These are phyloP conservation scores for Polyergus mexicanus DNA, from an alignment of 1,140 invertebrate species.

Conservation along the genomic window DNA sequence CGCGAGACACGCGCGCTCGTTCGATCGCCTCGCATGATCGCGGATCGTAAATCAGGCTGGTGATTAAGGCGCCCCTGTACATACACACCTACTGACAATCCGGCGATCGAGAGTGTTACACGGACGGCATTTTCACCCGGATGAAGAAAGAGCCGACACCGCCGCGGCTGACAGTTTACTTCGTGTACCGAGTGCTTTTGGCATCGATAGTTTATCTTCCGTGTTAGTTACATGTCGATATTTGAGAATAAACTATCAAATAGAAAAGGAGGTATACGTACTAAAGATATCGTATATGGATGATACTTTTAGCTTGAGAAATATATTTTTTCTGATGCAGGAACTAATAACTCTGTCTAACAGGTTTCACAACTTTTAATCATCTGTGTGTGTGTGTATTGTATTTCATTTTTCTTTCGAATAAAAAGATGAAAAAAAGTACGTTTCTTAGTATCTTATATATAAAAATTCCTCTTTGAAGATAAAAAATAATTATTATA, in stretches of 20 bases:
- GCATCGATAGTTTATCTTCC: constrained; percentile 33
- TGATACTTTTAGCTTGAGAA: background rate
- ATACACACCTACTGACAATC: constrained; percentile 72
- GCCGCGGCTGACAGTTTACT: constrained; percentile 27
- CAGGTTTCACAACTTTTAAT: background rate
- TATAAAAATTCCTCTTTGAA: background rate
- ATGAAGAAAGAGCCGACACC: constrained; percentile 30
- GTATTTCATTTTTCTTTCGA: background rate
- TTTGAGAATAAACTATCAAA: background rate
- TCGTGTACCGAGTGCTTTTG: constrained; percentile 13
- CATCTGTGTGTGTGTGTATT: background rate
- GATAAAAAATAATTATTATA: background rate
- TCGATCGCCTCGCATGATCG: constrained; percentile 66
- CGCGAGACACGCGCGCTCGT: constrained; percentile 54
- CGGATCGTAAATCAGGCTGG: constrained; percentile 64
- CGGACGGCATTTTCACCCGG: constrained; percentile 48
- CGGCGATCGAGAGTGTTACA: constrained; percentile 45
- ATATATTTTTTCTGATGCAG: background rate
- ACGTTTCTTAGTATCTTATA: background rate
- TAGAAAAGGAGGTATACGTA: background rate
- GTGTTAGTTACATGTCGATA: constrained; percentile 20
- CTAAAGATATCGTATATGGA: background rate
- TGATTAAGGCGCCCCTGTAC: constrained; percentile 72
- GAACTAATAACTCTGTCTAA: background rate
- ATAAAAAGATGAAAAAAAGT: too few species aligned